A percentile compares a stretch with the other conserved stretches of the same genome.
Evolutionary conservation across 1,140 invertebrate species (phyloP).

Genomic region (Nebria ingens): DNA sequence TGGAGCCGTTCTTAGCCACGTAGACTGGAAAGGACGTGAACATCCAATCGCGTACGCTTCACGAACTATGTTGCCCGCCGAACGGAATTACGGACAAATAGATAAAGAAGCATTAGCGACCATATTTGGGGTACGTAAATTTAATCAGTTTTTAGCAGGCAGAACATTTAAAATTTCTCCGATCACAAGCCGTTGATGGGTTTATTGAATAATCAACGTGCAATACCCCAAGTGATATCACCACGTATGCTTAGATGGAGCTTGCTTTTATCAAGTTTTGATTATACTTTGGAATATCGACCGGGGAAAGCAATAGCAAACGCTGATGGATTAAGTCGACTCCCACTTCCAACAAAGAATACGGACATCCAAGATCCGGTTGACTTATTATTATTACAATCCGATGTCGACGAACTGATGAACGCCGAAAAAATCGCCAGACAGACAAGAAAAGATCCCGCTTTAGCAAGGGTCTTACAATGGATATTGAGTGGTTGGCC

Average conservation of each 20-base stretch:
- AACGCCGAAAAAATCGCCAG: not conserved
- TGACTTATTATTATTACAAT: not conserved
- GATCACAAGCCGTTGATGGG: conserved; percentile 40
- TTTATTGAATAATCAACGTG: conserved; percentile 33
- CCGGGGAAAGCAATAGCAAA: conserved; percentile 13
- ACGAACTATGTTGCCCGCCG: conserved; percentile 31
- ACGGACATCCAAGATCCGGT: not conserved
- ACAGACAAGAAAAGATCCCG: conserved; percentile 11
- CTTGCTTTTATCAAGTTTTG: conserved; percentile 26
- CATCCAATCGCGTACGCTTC: conserved; percentile 37
- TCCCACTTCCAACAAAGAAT: conserved; percentile 18
- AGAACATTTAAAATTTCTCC: conserved; percentile 36
- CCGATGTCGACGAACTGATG: not conserved
- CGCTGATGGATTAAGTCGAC: conserved; percentile 26
- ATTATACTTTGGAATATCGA: conserved; percentile 28
- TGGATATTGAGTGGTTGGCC: conserved; percentile 18
- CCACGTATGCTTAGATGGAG: conserved; percentile 30
- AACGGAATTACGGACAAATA: conserved; percentile 39
- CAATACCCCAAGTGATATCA: conserved; percentile 24
- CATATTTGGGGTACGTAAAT: conserved; percentile 40
- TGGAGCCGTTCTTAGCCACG: conserved; percentile 22
- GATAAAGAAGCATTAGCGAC: conserved; percentile 45
- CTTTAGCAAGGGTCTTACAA: conserved; percentile 15
- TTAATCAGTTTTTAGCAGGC: conserved; percentile 42
- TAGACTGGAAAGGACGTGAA: conserved; percentile 26